Conservation (phyloP, 1,140 invertebrate genomes). For the Brachionus sp. region DNA sequence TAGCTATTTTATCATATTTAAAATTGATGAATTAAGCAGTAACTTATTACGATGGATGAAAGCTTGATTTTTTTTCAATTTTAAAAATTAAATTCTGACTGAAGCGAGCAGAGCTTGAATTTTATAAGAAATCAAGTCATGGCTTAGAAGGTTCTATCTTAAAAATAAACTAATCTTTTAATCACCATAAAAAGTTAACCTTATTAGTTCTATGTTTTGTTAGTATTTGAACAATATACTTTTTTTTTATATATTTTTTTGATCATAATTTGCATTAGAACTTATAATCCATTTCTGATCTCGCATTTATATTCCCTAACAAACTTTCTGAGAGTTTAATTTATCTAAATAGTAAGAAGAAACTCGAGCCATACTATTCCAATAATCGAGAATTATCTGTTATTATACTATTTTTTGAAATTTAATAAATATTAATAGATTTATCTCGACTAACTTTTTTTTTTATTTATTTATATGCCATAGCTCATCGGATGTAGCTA, state of each 20-base stretch:
- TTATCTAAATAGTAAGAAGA: constrained; percentile 21
- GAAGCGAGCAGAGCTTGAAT: not conserved
- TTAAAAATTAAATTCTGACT: constrained; percentile 11
- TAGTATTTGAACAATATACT: not conserved
- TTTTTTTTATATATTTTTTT: constrained; percentile 4
- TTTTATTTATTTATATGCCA: constrained; percentile 22
- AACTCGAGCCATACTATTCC: not conserved
- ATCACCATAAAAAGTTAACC: constrained; percentile 27
- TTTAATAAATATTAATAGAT: constrained; percentile 45
- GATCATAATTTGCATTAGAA: constrained; percentile 40
- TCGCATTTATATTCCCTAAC: not conserved
- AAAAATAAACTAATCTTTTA: not conserved
- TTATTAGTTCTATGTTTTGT: constrained; percentile 14
- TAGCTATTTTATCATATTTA: not conserved
- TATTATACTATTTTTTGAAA: constrained; percentile 44
- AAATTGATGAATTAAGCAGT: not conserved
- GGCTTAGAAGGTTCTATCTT: constrained; percentile 3
- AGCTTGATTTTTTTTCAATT: not conserved
- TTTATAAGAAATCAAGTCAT: constrained; percentile 22
- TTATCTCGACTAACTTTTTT: constrained; percentile 6
- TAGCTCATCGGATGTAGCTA: constrained; percentile 37
- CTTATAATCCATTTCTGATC: constrained; percentile 11
- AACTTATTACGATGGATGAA: not conserved
- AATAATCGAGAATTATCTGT: constrained; percentile 26
- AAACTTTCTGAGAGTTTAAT: constrained; percentile 33